Base-by-base conservation (phyloP, 1,140 invertebrate species). In the Bicyclus anynana region DNA sequence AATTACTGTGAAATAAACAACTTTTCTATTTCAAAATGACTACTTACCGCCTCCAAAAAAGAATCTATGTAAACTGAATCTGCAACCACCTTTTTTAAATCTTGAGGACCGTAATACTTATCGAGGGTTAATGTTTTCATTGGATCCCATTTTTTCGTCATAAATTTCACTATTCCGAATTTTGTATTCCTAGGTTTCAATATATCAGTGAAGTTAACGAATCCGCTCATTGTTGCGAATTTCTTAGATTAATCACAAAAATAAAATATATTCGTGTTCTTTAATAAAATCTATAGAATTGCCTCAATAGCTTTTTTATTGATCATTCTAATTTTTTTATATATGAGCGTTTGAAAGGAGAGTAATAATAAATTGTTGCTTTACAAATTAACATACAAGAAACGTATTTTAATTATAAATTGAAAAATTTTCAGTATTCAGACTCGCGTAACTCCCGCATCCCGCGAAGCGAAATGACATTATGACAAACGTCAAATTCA, bases 81-180 rank as follows among this genome's bases (percentile, higher is more conserved):
- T 0, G 74, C 67, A 4, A 75, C 74, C 3, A 75, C 46, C 59
- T 78, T 69, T 50, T 85, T 87, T 10, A 87, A 21, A 21, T 85
- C 76, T 46, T 81, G 67, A 0, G 84, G 73, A 10, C 70, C 57
- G 52, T 61, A 76, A 27, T 62, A 58, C 67, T 72, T 77, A 21
- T 81, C 76, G 23, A 77, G 44, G 1, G 44, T 53, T 33, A 77
- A 63, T 0, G 77, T 80, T 26, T 66, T 75, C 48, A 73, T 69
- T 0, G 82, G 84, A 23, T 72, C 48, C 82, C 80, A 87, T 33
- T 68, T 59, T 40, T 72, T 61, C 5, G 76, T 77, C 80, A 85
- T 84, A 53, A 82, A 85, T 62, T 70, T 74, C 47, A 87, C 73
- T 55, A 80, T 83, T 12, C 79, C 82, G 59, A 67, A 73, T 37